phyloP scores from a whole-genome alignment of 2,888 invertebrate genomes.

The Urechis unicinctus region DNA sequence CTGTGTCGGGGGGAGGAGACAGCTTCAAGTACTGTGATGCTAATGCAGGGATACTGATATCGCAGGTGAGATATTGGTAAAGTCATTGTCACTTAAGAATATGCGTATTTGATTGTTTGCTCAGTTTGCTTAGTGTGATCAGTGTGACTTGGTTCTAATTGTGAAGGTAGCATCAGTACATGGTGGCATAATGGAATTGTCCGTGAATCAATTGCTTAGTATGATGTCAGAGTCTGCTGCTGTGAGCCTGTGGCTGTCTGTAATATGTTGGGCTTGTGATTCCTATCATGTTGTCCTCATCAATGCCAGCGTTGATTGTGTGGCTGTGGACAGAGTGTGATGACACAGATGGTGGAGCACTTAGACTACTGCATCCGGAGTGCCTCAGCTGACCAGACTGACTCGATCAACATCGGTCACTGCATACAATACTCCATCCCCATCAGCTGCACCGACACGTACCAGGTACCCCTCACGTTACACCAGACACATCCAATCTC shows the following conservation, averaged over 20 bases:
- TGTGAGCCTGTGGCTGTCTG: too few species aligned
- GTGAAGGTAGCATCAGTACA: too few species aligned
- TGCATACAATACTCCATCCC: constrained; percentile 71
- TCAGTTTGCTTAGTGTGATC: too few species aligned
- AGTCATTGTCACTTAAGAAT: not conserved
- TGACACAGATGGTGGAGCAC: constrained; percentile 69
- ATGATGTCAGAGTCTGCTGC: too few species aligned
- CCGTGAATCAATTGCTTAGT: too few species aligned
- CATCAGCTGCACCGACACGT: constrained; percentile 61
- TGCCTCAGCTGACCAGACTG: constrained; percentile 68
- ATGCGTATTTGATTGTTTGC: too few species aligned
- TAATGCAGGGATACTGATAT: constrained; percentile 81
- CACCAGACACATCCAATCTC: too few species aligned
- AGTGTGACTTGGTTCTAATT: too few species aligned
- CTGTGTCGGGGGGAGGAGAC: constrained; percentile 30
- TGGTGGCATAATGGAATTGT: too few species aligned
- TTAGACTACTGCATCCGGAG: constrained; percentile 86
- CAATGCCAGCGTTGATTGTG: not conserved
- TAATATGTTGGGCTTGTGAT: too few species aligned
- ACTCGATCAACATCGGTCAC: constrained; percentile 81
- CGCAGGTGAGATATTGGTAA: constrained; percentile 56
- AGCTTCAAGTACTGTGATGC: constrained; percentile 46
- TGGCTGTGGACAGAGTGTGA: constrained; percentile 56
- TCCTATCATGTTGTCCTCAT: not conserved
- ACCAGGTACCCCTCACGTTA: too few species aligned